These are phyloP conservation scores for Noctua janthina DNA, from an alignment of 2,888 invertebrate species.

Conservation along the genomic window DNA sequence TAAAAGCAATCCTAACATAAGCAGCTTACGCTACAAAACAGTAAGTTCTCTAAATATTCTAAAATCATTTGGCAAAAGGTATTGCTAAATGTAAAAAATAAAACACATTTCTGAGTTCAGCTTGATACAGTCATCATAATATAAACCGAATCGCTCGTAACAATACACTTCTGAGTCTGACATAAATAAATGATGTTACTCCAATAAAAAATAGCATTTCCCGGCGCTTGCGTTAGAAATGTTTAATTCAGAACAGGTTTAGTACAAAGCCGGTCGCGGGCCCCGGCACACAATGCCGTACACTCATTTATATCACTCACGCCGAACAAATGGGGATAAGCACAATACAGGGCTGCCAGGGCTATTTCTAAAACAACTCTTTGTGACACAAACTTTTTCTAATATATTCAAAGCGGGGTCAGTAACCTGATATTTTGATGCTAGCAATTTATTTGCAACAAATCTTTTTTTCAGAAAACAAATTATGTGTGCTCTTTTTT, in stretches of 20 bases:
- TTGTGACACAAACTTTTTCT: slow-evolving; percentile 63
- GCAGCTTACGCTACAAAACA: background rate
- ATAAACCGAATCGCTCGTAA: slow-evolving; percentile 16
- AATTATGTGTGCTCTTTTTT: slow-evolving; percentile 39
- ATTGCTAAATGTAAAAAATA: slow-evolving; percentile 6
- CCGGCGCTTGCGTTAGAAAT: slow-evolving; percentile 54
- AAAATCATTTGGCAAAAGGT: background rate
- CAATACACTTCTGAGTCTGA: slow-evolving; percentile 28
- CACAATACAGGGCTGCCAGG: slow-evolving; percentile 50
- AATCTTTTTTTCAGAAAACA: slow-evolving; percentile 68
- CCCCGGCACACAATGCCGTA: slow-evolving; percentile 30
- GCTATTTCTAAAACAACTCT: slow-evolving; percentile 66
- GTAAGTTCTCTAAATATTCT: background rate
- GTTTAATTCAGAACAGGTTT: slow-evolving; percentile 67
- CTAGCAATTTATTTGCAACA: slow-evolving; percentile 81
- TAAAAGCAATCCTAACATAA: background rate
- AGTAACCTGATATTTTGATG: slow-evolving; percentile 76
- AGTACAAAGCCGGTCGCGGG: slow-evolving; percentile 49
- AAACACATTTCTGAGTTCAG: background rate
- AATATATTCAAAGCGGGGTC: slow-evolving; percentile 65
- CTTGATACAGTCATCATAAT: slow-evolving; percentile 18
- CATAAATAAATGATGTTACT: slow-evolving; percentile 54
- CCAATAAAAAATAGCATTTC: slow-evolving; percentile 55
- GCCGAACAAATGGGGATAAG: slow-evolving; percentile 53
- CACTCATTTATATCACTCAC: slow-evolving; percentile 60